Percentiles rank a stretch among this genome's conserved stretches.
Conservation (phyloP, 1,140 invertebrate genomes). For the Ganaspis sp. region DNA sequence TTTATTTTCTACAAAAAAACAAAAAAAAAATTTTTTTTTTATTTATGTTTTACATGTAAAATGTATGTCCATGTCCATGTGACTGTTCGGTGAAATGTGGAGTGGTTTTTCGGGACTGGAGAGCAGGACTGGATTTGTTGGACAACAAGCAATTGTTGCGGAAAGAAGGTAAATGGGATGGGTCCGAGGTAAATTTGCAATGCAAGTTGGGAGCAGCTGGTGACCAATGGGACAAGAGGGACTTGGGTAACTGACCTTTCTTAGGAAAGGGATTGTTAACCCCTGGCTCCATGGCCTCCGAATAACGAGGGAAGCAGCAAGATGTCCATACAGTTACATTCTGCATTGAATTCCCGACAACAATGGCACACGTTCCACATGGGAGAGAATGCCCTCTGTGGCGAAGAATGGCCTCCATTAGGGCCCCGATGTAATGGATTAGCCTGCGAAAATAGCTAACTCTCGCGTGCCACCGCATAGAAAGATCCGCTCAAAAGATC, state of each 20-base stretch:
- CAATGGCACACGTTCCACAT: conserved; percentile 22
- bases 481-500: conserved; percentile 27
- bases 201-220: background rate
- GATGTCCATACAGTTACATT: conserved; percentile 22
- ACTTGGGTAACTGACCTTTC: conserved; percentile 22
- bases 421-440: conserved; percentile 16
- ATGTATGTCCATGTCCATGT: no score
- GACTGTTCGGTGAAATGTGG: no score
- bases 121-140: no score
- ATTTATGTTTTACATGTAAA: no score
- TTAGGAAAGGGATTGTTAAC: conserved; percentile 26
- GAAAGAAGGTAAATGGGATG: background rate
- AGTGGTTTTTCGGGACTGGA: no score
- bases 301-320: background rate
- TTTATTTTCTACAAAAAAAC: no score
- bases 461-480: conserved; percentile 20
- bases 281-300: background rate
- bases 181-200: background rate
- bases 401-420: conserved; percentile 28
- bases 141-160: no score
- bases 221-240: background rate
- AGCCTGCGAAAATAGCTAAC: background rate
- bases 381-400: background rate
- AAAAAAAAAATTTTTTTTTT: no score
- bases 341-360: conserved; percentile 16